Conservation (phyloP, 1,140 invertebrate species). For the Amphibalanus amphitrite region DNA sequence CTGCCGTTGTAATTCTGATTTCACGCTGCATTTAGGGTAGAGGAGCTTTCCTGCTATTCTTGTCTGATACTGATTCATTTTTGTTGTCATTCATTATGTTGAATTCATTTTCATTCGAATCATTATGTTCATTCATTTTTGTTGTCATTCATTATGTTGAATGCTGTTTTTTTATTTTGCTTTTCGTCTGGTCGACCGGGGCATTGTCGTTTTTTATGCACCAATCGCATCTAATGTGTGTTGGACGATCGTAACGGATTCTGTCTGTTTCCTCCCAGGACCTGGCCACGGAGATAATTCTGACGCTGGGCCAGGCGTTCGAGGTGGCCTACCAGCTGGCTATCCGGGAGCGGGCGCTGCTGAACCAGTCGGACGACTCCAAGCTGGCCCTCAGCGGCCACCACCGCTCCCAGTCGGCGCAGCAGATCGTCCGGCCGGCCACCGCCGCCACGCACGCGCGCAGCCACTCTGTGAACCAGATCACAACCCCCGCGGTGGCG, state of each 20-base stretch:
- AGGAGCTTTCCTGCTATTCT: neutral
- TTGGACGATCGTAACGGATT: neutral
- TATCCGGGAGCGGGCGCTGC: conserved; percentile 41
- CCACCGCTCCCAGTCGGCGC: conserved; percentile 49
- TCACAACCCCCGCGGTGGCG: neutral
- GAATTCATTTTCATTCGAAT: too few species aligned
- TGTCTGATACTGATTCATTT: neutral
- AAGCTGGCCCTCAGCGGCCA: conserved; percentile 25
- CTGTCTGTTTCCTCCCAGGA: conserved; percentile 39
- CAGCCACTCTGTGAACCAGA: neutral
- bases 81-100: too few species aligned
- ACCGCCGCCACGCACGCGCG: neutral
- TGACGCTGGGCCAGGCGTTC: conserved; percentile 91
- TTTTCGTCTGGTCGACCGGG: too few species aligned
- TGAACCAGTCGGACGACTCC: conserved; percentile 23
- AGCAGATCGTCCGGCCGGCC: conserved; percentile 18
- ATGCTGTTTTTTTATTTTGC: too few species aligned
- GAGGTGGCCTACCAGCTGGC: conserved; percentile 94
- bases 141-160: too few species aligned
- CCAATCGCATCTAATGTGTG: too few species aligned
- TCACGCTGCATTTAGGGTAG: neutral
- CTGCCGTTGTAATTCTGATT: neutral
- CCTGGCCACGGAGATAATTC: conserved; percentile 85
- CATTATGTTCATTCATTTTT: neutral
- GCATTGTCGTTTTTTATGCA: too few species aligned